phyloP scores from a whole-genome alignment of 2,113 vertebrate genomes.

The Tupaia chinensis region DNA sequence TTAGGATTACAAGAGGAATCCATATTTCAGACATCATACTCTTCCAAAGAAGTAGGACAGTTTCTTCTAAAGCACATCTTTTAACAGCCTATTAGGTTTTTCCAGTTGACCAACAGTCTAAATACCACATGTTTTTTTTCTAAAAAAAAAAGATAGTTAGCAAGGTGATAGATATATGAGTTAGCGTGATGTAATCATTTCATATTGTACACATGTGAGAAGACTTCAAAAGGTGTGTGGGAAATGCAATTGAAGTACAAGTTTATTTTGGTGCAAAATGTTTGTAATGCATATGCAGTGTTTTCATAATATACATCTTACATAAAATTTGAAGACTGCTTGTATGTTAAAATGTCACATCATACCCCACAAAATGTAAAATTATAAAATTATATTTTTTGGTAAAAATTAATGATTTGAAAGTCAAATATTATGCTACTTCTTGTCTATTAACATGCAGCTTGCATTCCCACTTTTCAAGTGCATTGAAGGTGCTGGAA shows the following conservation, averaged over 20 bases:
- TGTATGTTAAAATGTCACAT: neutral
- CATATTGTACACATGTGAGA: too few species aligned
- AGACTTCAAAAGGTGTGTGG: too few species aligned
- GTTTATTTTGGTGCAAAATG: too few species aligned
- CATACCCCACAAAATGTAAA: too few species aligned
- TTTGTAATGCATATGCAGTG: too few species aligned
- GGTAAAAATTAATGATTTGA: too few species aligned
- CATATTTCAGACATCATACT: rapidly evolving
- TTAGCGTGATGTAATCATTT: neutral
- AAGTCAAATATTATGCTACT: neutral
- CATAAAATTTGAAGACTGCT: too few species aligned
- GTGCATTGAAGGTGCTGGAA: too few species aligned
- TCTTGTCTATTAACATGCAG: neutral
- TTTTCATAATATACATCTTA: too few species aligned
- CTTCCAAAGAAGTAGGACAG: neutral
- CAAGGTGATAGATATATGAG: neutral
- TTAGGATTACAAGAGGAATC: neutral
- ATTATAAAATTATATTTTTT: neutral
- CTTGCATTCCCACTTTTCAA: neutral
- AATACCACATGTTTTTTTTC: neutral
- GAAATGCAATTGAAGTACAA: too few species aligned
- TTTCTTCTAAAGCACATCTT: neutral
- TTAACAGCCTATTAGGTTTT: neutral
- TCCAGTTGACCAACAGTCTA: neutral
- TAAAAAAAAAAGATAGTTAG: neutral